Evolutionary conservation across 2,888 invertebrate species (phyloP).

Genomic region (Phorcus lineatus): DNA sequence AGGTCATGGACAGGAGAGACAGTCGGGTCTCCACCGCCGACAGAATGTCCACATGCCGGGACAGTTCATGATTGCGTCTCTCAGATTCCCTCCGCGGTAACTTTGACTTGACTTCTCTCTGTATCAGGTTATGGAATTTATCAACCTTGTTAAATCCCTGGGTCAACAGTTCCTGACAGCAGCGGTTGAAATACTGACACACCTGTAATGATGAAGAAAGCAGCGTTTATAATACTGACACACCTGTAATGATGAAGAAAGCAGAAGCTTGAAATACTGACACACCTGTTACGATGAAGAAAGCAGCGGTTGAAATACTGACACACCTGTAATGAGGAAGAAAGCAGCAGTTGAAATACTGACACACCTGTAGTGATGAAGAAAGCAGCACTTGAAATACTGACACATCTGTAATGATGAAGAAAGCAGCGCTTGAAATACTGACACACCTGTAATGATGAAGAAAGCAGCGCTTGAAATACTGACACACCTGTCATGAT

Average conservation of each 20-base stretch:
- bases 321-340: too few relatives aligned
- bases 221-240: slow-evolving; percentile 86
- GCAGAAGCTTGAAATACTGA: slow-evolving; percentile 84
- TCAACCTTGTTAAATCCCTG: slow-evolving; percentile 89
- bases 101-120: slow-evolving; percentile 87
- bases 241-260: slow-evolving; percentile 86
- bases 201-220: slow-evolving; percentile 86
- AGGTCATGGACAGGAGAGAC: slow-evolving; percentile 94
- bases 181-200: slow-evolving; percentile 84
- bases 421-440: slow-evolving; percentile 86
- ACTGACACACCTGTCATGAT: slow-evolving; percentile 84
- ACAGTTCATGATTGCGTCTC: slow-evolving; percentile 87
- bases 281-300: slow-evolving; percentile 87
- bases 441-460: slow-evolving; percentile 85
- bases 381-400: slow-evolving; percentile 85
- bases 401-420: slow-evolving; percentile 85
- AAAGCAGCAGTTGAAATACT: too few relatives aligned
- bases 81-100: slow-evolving; percentile 93
- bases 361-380: too few relatives aligned
- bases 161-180: slow-evolving; percentile 86
- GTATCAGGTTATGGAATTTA: slow-evolving; percentile 84
- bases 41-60: slow-evolving; percentile 92
- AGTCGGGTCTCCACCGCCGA: slow-evolving; percentile 93
- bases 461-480: slow-evolving; percentile 86
- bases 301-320: too few relatives aligned